Conservation (phyloP, 2,113 vertebrate species). For the Aldabrachelys gigantea region DNA sequence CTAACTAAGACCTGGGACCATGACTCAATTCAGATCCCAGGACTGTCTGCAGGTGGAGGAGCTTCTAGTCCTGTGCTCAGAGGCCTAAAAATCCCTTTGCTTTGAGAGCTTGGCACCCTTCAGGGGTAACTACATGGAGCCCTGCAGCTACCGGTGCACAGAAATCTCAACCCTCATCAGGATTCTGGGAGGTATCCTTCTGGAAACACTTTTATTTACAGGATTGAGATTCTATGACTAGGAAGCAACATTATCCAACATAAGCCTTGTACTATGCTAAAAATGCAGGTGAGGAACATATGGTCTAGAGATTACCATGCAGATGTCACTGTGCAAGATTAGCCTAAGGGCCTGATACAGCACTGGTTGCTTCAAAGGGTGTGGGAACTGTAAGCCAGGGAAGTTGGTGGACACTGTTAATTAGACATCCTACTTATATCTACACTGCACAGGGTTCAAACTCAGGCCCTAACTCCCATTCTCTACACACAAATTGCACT, state of each 20-base stretch:
- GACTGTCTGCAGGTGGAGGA: not conserved
- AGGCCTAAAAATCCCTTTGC: not conserved
- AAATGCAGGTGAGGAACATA: conserved; percentile 24
- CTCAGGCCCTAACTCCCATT: not conserved
- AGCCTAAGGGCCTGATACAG: not conserved
- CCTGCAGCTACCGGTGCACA: not conserved
- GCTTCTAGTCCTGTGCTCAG: not conserved
- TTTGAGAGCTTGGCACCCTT: not conserved
- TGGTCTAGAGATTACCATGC: not conserved
- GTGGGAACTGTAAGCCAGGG: conserved; percentile 3
- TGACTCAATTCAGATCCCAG: not conserved
- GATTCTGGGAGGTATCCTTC: conserved; percentile 29
- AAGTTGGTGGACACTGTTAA: not conserved
- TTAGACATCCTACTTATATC: not conserved
- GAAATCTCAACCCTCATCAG: conserved; percentile 8
- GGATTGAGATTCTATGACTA: not conserved
- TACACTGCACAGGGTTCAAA: not conserved
- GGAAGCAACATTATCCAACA: conserved; percentile 40
- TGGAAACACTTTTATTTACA: not conserved
- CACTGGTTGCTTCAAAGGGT: not conserved
- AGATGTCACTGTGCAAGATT: not conserved
- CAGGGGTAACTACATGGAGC: conserved; percentile 1
- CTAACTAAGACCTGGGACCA: not conserved
- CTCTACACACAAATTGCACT: not conserved
- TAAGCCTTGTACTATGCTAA: conserved; percentile 11